These are phyloP conservation scores for Drosophila barbarae DNA, from an alignment of 2,888 invertebrate genomes.

Conservation along the genomic window DNA sequence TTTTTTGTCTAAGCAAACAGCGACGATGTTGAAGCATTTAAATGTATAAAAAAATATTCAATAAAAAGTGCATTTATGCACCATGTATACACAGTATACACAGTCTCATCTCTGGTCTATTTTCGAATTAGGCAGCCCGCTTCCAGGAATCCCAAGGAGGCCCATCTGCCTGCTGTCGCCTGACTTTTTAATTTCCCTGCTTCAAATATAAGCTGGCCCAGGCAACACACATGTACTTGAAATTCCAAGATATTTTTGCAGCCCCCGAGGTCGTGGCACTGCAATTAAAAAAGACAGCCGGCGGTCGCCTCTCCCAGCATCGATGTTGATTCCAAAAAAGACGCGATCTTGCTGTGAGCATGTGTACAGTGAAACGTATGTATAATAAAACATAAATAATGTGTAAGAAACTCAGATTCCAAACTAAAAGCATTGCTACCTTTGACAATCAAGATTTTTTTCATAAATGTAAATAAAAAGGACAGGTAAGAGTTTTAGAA, in stretches of 20 bases:
- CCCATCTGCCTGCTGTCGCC: slow-evolving; percentile 55
- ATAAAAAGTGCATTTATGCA: slow-evolving; percentile 63
- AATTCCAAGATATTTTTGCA: slow-evolving; percentile 73
- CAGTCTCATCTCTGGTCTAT: slow-evolving; percentile 13
- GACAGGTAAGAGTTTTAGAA: not conserved
- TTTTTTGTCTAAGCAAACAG: slow-evolving; percentile 33
- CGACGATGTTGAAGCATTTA: slow-evolving; percentile 44
- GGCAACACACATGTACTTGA: slow-evolving; percentile 59
- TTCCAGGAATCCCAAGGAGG: slow-evolving; percentile 42
- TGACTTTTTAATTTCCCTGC: slow-evolving; percentile 45
- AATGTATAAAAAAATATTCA: slow-evolving; percentile 49
- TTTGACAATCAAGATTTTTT: not conserved
- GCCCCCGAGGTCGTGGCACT: slow-evolving; percentile 68
- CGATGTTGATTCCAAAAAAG: slow-evolving; percentile 56
- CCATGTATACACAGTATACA: slow-evolving; percentile 33
- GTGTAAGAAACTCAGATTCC: not conserved
- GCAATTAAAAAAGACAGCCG: slow-evolving; percentile 66
- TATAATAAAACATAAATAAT: not conserved
- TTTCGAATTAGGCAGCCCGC: slow-evolving; percentile 34
- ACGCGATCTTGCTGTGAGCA: slow-evolving; percentile 10
- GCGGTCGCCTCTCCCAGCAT: slow-evolving; percentile 40
- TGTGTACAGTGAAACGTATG: slow-evolving; percentile 13
- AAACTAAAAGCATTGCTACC: not conserved
- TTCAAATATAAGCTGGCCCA: slow-evolving; percentile 53
- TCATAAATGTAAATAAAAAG: not conserved